Base-by-base conservation (phyloP, 2,113 vertebrate genomes). In the Tinamus guttatus region DNA sequence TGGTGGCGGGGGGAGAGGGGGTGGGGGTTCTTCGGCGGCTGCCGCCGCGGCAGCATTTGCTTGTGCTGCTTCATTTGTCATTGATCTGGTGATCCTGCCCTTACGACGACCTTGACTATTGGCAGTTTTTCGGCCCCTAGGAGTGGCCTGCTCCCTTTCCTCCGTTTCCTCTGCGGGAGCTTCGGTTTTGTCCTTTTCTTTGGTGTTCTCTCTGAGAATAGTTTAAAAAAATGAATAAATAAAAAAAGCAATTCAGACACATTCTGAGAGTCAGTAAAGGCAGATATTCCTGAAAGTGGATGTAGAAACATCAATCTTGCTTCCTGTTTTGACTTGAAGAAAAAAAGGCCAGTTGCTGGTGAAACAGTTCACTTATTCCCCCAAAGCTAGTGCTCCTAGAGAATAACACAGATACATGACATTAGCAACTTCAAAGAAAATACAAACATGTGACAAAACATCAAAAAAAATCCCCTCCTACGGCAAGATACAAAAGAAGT, bases 171-270 rank as follows among this genome's bases (percentile, higher is more conserved):
- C 99, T 89, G 98, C 94, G 87, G 96, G 97, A 27, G 76, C 93
- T 97, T 99, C 99, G 79, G 98, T 98, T 98, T 99, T 99, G 75
- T 99, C 99, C 98, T 99, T 99, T 98, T 99, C 99, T 98, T 99
- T 99, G 97, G 98, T 97, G 95, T 98, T 99, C 94, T 99, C 99
- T 98, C 99, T 99, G 93, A 93, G 30, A 91, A 79, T 28, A 62
- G 74, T 80, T 58, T 41, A 58, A 18, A 89, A 51, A 20, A 51
- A 62, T 13, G 79, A 51, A 60, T 13, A 86, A 81, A 45, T 60
- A 15, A 87, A 81, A 81, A 92, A 76, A 8, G 85, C 1, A 69
- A 59, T 56, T 74, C 63, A 25, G 34, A 45, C 25, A 73, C 4
- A 19, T 74, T 88, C 65, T 85, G 34, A 56, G 4, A 69, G 59